Percentiles rank a stretch among this genome's conserved stretches.
phyloP scores from a whole-genome alignment of 2,888 invertebrate genomes.

The Agrilus cyanescens region DNA sequence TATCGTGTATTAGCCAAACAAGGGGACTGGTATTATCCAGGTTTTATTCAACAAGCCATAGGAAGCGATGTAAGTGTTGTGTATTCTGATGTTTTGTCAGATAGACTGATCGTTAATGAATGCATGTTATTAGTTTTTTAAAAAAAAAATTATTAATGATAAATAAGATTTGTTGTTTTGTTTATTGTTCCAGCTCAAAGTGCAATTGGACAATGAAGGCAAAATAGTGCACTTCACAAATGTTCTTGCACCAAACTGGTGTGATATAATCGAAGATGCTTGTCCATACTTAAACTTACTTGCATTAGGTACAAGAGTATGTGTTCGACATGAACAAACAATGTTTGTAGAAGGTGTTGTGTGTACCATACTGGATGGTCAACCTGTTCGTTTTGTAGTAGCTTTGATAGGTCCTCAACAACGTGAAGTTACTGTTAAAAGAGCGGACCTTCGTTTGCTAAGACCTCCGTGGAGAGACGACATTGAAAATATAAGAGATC shows the following conservation, averaged over 20 bases:
- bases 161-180: neutral
- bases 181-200: constrained; percentile 41
- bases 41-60: constrained; percentile 68
- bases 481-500: constrained; percentile 48
- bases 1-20: constrained; percentile 84
- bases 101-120: too few species aligned
- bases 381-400: constrained; percentile 58
- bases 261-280: constrained; percentile 86
- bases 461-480: constrained; percentile 97
- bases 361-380: constrained; percentile 48
- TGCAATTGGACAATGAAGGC: constrained; percentile 69
- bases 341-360: constrained; percentile 81
- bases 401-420: constrained; percentile 40
- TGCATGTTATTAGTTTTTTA: too few species aligned
- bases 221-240: constrained; percentile 60
- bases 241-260: constrained; percentile 67
- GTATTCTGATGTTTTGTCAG: constrained; percentile 26
- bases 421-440: constrained; percentile 58
- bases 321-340: constrained; percentile 60
- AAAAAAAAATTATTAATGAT: too few species aligned
- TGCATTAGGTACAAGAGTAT: constrained; percentile 67
- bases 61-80: constrained; percentile 42
- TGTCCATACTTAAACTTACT: constrained; percentile 79
- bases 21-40: constrained; percentile 73
- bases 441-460: constrained; percentile 81